These are phyloP conservation scores for Papilio protenor DNA, from an alignment of 2,888 invertebrate species.

Conservation along the genomic window DNA sequence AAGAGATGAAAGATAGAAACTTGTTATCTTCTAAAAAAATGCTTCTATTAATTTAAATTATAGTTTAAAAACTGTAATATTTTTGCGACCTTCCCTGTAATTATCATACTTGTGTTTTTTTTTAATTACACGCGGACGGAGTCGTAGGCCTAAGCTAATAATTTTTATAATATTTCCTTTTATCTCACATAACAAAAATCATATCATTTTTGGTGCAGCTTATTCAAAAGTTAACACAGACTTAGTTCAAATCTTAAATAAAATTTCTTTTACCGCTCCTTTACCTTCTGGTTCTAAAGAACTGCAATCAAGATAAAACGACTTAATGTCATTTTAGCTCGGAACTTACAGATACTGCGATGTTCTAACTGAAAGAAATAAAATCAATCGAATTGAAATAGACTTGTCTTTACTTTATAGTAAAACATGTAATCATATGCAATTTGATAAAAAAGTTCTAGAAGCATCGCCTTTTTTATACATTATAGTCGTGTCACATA, in stretches of 20 bases:
- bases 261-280: constrained; percentile 7
- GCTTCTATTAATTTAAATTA: too few species aligned
- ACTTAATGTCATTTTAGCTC: background rate
- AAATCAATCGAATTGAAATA: background rate
- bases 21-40: too few species aligned
- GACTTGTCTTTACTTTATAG: too few species aligned
- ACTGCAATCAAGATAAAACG: constrained; percentile 12
- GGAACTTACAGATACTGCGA: background rate
- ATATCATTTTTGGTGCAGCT: background rate
- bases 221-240: background rate
- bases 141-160: too few species aligned
- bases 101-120: too few species aligned
- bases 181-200: background rate
- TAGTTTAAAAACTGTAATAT: too few species aligned
- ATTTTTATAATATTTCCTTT: background rate
- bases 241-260: background rate
- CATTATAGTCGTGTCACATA: too few species aligned
- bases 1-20: too few species aligned
- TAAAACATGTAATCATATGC: background rate
- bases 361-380: background rate
- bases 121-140: too few species aligned
- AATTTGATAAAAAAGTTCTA: background rate
- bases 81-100: too few species aligned
- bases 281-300: constrained; percentile 1
- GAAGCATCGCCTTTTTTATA: too few species aligned